These are phyloP conservation scores for Acanthis flammea DNA, from an alignment of 2,797 vertebrate genomes.

Conservation along the genomic window DNA sequence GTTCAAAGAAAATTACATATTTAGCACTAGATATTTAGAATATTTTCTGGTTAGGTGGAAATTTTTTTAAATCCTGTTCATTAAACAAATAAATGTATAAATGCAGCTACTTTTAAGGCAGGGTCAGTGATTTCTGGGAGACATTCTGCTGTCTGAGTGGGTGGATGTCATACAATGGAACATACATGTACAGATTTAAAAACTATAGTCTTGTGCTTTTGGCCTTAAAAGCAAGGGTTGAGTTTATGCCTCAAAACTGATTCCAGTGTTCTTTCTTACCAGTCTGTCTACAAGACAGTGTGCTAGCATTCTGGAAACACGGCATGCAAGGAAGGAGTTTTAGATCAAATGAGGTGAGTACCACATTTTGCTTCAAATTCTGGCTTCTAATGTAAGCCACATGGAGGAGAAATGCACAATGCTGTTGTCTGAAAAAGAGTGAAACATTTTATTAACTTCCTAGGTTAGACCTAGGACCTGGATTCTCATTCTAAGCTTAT, in stretches of 20 bases:
- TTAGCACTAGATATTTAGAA: not conserved
- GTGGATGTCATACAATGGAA: not conserved
- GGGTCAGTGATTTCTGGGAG: not conserved
- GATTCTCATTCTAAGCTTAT: not conserved
- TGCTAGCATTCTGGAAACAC: conserved; percentile 83
- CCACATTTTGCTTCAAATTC: not conserved
- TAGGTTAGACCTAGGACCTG: not conserved
- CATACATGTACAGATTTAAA: not conserved
- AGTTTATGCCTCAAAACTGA: conserved; percentile 9
- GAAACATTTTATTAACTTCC: not conserved
- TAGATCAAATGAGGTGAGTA: conserved; percentile 82
- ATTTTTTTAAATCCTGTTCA: not conserved
- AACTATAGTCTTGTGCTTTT: not conserved
- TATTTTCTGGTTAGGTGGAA: not conserved
- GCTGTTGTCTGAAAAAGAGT: not conserved
- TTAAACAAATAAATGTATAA: not conserved
- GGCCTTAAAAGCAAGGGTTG: not conserved
- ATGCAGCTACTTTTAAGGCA: not conserved
- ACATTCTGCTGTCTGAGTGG: not conserved
- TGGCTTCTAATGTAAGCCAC: not conserved
- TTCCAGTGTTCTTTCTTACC: conserved; percentile 59
- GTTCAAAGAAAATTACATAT: not conserved
- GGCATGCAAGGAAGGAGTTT: conserved; percentile 85
- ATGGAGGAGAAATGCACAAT: not conserved
- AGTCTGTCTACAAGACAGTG: conserved; percentile 84